phyloP scores from a whole-genome alignment of 1,140 invertebrate genomes.

The Orchestia grillus region DNA sequence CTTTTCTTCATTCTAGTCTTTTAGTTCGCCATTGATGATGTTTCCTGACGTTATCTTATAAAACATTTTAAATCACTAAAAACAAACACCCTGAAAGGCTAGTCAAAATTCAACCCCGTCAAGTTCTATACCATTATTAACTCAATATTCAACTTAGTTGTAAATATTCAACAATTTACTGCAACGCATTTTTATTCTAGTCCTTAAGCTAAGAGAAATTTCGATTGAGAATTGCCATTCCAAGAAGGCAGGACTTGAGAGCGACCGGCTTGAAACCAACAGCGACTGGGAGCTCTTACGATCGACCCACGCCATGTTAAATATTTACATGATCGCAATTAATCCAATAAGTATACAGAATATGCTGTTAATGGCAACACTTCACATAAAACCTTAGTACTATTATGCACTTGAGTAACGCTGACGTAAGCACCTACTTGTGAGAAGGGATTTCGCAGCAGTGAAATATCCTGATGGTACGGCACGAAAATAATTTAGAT shows the following conservation, averaged over 20 bases:
- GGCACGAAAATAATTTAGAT: not conserved
- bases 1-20: no score
- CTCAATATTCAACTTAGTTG: no score
- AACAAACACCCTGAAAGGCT: no score
- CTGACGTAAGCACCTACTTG: not conserved
- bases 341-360: not conserved
- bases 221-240: not conserved
- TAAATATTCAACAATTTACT: no score
- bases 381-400: not conserved
- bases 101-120: no score
- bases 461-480: not conserved
- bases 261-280: not conserved
- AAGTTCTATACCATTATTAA: no score
- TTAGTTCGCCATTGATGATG: no score
- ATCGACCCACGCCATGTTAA: not conserved
- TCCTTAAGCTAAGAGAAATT: not conserved
- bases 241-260: no score
- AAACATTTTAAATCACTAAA: no score
- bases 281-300: not conserved
- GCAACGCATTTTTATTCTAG: not conserved
- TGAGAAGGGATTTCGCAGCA: not conserved
- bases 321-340: not conserved
- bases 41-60: no score
- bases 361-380: not conserved
- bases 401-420: not conserved